Percentiles rank a stretch among this genome's conserved stretches.
These are phyloP conservation scores for Gibbula magus DNA, from an alignment of 2,888 invertebrate genomes.

Conservation along the genomic window DNA sequence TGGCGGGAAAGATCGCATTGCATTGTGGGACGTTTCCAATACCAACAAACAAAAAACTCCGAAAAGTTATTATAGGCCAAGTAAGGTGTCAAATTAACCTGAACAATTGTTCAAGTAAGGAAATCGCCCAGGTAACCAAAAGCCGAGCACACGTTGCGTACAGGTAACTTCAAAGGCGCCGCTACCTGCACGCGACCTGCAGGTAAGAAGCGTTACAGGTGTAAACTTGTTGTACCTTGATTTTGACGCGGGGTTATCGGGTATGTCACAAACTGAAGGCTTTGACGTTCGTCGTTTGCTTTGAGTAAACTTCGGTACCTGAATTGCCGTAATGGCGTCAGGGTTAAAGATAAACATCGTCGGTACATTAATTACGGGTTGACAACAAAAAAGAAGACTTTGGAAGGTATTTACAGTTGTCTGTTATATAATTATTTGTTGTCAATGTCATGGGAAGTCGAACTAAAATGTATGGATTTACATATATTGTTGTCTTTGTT, in stretches of 20 bases:
- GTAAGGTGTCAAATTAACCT: background rate
- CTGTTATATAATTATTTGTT: too few species aligned
- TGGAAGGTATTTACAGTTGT: too few species aligned
- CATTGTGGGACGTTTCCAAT: background rate
- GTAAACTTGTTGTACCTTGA: background rate
- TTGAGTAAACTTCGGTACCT: too few species aligned
- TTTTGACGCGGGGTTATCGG: background rate
- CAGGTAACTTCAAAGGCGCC: background rate
- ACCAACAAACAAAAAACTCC: background rate
- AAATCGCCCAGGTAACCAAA: background rate
- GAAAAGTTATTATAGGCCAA: background rate
- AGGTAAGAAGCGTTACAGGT: background rate
- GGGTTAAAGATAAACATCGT: too few species aligned
- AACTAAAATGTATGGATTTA: too few species aligned
- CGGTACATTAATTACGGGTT: background rate
- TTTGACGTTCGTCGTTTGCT: too few species aligned
- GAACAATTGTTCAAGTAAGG: too few species aligned
- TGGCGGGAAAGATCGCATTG: slow-evolving; percentile 4
- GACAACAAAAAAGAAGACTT: background rate
- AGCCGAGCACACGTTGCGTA: background rate
- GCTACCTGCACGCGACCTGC: background rate
- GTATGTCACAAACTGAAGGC: background rate
- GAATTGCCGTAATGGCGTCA: too few species aligned
- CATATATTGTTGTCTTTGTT: too few species aligned
- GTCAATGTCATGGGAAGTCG: too few species aligned